A percentile compares a stretch with the other conserved stretches of the same genome.
Conservation (phyloP, 2,113 vertebrate species). For the Ceyx cyanopectus region DNA sequence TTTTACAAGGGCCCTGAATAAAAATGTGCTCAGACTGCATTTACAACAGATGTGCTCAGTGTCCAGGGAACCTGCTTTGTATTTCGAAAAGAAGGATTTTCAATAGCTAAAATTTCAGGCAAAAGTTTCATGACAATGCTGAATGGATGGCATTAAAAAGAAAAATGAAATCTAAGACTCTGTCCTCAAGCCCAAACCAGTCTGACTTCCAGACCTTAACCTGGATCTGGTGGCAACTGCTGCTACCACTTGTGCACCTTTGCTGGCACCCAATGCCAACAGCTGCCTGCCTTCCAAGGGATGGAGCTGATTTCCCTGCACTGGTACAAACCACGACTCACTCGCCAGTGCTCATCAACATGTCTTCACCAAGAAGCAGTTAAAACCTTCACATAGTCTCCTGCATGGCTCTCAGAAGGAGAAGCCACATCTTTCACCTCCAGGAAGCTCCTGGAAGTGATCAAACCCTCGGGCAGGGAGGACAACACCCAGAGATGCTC, state of each 20-base stretch:
- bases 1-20: neutral
- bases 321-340: neutral
- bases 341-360: neutral
- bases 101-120: neutral
- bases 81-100: neutral
- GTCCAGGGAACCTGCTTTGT: neutral
- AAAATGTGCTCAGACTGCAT: fast-evolving
- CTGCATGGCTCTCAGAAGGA: neutral
- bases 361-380: no score
- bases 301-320: fast-evolving
- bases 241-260: neutral
- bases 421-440: neutral
- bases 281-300: neutral
- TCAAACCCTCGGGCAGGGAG: neutral
- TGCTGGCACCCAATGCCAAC: neutral
- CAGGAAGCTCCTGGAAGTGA: neutral
- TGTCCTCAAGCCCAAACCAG: neutral
- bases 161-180: neutral
- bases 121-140: neutral
- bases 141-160: neutral
- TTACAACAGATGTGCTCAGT: neutral
- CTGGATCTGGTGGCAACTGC: neutral
- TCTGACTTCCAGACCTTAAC: neutral
- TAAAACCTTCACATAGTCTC: neutral
- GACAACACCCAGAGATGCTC: neutral